Evolutionary conservation across 2,888 invertebrate genomes (phyloP).

Genomic region (Aspidiotus rigidus): DNA sequence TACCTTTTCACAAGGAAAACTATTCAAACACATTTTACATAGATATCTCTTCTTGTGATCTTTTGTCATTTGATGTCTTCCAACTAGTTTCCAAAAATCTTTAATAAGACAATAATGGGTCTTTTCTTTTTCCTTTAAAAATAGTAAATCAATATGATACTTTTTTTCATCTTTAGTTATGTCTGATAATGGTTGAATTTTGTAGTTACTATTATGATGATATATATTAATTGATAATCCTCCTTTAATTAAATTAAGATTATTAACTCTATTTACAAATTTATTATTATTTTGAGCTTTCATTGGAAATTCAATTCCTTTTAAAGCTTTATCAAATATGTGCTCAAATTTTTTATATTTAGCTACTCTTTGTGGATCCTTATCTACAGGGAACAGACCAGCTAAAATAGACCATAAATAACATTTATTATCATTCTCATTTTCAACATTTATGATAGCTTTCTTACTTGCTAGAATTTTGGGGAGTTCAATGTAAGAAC

Average conservation of each 20-base stretch:
- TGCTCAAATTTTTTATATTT: slow-evolving; percentile 11
- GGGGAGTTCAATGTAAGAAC: slow-evolving; percentile 14
- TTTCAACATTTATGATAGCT: slow-evolving; percentile 10
- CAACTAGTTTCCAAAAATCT: slow-evolving; percentile 14
- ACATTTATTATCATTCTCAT: slow-evolving; percentile 17
- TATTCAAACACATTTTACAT: slow-evolving; percentile 14
- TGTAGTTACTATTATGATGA: slow-evolving; percentile 13
- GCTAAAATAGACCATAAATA: slow-evolving; percentile 10
- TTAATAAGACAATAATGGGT: slow-evolving; percentile 10
- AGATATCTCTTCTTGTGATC: slow-evolving; percentile 16
- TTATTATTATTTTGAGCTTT: slow-evolving; percentile 14
- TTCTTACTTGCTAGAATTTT: slow-evolving; percentile 9
- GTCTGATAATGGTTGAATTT: slow-evolving; percentile 12
- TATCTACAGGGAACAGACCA: slow-evolving; percentile 9
- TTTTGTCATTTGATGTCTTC: slow-evolving; percentile 12
- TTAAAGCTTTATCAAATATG: slow-evolving; percentile 9
- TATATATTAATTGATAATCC: slow-evolving; percentile 18
- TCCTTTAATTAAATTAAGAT: slow-evolving; percentile 12
- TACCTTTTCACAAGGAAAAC: slow-evolving; percentile 16
- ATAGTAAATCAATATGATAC: slow-evolving; percentile 10
- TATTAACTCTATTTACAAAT: slow-evolving; percentile 17
- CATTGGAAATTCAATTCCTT: slow-evolving; percentile 16
- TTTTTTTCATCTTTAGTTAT: slow-evolving; percentile 21
- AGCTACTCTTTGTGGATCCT: slow-evolving; percentile 6
- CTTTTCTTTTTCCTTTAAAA: slow-evolving; percentile 12